Conservation (phyloP, 2,113 vertebrate species). For the Nycticorax nycticorax region DNA sequence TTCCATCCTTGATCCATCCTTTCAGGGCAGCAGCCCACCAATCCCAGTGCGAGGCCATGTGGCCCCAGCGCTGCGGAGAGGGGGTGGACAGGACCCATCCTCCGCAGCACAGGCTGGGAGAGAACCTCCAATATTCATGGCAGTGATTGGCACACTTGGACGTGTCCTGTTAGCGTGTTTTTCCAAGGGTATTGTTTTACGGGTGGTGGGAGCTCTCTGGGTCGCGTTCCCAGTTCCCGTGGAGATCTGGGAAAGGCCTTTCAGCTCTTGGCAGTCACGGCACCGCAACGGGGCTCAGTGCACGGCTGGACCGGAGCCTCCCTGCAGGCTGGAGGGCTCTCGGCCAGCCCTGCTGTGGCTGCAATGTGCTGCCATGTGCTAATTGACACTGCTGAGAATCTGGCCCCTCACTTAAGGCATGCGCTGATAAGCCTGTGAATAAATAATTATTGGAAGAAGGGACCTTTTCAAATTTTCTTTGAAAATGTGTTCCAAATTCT, state of each 20-base stretch:
- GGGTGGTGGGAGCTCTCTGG: neutral
- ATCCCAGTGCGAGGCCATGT: accelerated
- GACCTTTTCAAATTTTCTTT: neutral
- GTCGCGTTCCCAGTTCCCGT: neutral
- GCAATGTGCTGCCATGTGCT: neutral
- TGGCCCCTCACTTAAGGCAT: neutral
- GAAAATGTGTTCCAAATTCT: neutral
- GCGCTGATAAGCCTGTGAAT: neutral
- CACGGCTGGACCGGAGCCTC: neutral
- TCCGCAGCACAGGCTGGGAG: neutral
- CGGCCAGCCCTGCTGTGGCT: neutral
- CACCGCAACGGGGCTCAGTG: accelerated
- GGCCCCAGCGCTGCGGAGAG: neutral
- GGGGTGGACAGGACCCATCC: neutral
- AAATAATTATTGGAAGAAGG: neutral
- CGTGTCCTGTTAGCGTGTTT: neutral
- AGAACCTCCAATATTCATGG: neutral
- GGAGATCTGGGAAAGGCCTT: neutral
- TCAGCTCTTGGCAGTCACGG: neutral
- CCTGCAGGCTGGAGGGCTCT: neutral
- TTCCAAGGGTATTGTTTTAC: neutral
- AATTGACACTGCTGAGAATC: conserved; percentile 30
- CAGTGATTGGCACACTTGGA: neutral
- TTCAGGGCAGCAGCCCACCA: neutral
- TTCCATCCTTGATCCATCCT: neutral